These are phyloP conservation scores for Syndactyla subalaris DNA, from an alignment of 2,797 vertebrate genomes.

Conservation along the genomic window DNA sequence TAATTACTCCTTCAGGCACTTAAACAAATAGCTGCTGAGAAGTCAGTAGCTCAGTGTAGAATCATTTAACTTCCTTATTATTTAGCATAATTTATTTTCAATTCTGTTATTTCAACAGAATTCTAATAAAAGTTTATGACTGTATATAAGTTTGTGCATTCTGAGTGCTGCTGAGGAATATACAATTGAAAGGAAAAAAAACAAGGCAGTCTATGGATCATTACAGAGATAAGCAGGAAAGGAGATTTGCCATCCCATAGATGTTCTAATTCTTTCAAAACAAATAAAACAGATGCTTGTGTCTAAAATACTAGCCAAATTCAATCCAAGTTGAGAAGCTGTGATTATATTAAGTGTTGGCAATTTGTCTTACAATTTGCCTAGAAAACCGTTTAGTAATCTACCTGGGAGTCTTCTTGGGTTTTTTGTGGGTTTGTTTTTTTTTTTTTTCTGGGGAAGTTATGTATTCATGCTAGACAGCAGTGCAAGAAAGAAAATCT, in stretches of 20 bases:
- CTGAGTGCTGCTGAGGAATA: neutral
- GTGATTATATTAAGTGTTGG: neutral
- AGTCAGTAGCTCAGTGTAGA: constrained; percentile 7
- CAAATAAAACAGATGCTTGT: neutral
- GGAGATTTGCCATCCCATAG: neutral
- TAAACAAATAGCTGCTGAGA: constrained; percentile 39
- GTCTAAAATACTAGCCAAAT: neutral
- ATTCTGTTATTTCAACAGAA: constrained; percentile 30
- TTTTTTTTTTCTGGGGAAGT: neutral
- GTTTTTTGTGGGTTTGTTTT: neutral
- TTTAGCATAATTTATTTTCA: constrained; percentile 54
- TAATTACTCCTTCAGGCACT: constrained; percentile 16
- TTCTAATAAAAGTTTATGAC: constrained; percentile 43
- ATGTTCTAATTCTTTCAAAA: constrained; percentile 15
- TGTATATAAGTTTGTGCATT: neutral
- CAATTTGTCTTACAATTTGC: neutral
- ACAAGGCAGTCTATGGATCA: neutral
- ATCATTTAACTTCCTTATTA: constrained; percentile 37
- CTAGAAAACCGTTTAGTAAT: neutral
- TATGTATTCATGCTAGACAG: neutral
- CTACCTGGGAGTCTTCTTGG: neutral
- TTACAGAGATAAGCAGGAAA: neutral
- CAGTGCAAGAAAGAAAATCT: neutral
- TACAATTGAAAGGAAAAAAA: neutral
- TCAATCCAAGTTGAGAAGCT: neutral